Evolutionary conservation across 1,140 invertebrate genomes (phyloP).

Genomic region (Grapholita molesta): DNA sequence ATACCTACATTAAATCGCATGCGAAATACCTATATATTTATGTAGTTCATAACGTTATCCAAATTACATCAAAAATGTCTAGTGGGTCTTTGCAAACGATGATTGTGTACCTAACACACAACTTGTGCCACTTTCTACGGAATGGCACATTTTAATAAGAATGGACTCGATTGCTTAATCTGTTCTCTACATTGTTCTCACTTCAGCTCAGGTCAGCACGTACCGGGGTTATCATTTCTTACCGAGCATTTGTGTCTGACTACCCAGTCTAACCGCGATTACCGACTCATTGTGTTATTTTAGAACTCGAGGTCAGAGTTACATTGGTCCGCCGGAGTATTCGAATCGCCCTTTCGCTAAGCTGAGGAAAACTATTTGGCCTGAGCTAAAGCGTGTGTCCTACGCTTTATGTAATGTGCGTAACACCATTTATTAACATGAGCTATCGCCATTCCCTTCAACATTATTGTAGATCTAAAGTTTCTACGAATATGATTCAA

Average conservation of each 20-base stretch:
- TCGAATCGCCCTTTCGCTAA: background rate
- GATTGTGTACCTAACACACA: background rate
- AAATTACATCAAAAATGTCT: conserved; percentile 1
- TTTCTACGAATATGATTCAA: conserved; percentile 27
- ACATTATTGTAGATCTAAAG: background rate
- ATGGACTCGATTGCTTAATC: conserved; percentile 15
- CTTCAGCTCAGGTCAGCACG: conserved; percentile 20
- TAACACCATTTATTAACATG: conserved; percentile 19
- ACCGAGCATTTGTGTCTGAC: background rate
- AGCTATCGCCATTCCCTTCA: background rate
- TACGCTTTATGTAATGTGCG: conserved; percentile 19
- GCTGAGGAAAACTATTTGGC: background rate
- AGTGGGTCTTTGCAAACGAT: background rate
- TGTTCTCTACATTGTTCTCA: conserved; percentile 18
- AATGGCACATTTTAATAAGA: conserved; percentile 16
- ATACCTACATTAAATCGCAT: too few relatives aligned
- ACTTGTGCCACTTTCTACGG: conserved; percentile 17
- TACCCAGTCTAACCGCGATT: background rate
- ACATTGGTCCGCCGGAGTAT: background rate
- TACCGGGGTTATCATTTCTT: background rate
- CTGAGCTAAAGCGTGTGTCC: conserved; percentile 5
- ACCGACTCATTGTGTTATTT: background rate
- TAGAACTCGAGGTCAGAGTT: background rate
- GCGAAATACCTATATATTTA: too few relatives aligned
- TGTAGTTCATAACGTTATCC: background rate